These are phyloP conservation scores for Paralichthys olivaceus DNA, from an alignment of 2,113 vertebrate species.

Conservation along the genomic window DNA sequence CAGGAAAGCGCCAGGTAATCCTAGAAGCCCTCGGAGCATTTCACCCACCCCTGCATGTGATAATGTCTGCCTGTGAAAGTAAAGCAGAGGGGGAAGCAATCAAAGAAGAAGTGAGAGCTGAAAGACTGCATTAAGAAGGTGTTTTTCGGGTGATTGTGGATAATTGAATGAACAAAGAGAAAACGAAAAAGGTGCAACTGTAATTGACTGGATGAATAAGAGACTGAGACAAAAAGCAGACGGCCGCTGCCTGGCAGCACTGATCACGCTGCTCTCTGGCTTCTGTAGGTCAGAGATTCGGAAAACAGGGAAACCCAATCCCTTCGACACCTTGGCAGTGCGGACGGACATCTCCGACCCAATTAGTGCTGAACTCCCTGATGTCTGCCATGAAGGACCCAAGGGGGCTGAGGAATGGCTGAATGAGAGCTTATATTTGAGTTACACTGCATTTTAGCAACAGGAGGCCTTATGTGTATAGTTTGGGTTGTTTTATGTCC, in stretches of 20 bases:
- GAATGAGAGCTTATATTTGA: neutral
- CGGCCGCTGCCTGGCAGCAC: neutral
- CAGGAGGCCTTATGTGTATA: neutral
- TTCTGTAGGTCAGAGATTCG: conserved; percentile 49
- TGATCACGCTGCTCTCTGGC: conserved; percentile 38
- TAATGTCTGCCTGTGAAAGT: conserved; percentile 15
- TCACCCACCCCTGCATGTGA: conserved; percentile 30
- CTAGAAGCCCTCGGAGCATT: conserved; percentile 53
- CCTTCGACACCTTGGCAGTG: conserved; percentile 57
- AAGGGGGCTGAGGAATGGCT: conserved; percentile 13
- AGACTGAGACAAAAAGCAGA: neutral
- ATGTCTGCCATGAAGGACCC: conserved; percentile 19
- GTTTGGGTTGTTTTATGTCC: neutral
- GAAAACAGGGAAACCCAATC: conserved; percentile 60
- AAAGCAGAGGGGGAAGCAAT: neutral
- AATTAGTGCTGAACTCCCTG: conserved; percentile 42
- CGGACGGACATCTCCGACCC: conserved; percentile 63
- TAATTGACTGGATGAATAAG: neutral
- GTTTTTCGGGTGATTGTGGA: neutral
- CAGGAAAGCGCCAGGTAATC: conserved; percentile 63
- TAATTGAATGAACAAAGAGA: conserved; percentile 5
- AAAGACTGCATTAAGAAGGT: neutral
- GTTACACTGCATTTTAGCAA: neutral
- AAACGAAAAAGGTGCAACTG: neutral
- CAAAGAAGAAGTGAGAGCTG: conserved; percentile 22